These are phyloP conservation scores for Panthera tigris DNA, from an alignment of 2,113 vertebrate species.

Conservation along the genomic window DNA sequence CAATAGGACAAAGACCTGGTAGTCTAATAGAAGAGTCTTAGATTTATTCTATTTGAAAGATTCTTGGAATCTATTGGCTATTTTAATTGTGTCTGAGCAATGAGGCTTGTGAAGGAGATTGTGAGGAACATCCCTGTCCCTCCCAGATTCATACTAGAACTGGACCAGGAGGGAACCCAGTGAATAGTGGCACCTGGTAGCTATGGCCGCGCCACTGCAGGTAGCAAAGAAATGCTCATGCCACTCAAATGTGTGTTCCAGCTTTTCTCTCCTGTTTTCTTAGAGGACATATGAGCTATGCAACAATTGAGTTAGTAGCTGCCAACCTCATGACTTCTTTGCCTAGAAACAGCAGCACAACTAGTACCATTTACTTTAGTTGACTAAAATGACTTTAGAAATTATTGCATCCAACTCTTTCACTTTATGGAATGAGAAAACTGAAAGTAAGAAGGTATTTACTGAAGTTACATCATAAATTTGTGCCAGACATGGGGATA, in stretches of 20 bases:
- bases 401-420: neutral
- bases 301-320: neutral
- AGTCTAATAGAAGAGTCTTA: neutral
- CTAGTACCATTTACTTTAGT: neutral
- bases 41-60: neutral
- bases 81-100: neutral
- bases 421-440: neutral
- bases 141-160: neutral
- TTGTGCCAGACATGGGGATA: neutral
- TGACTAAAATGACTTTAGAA: neutral
- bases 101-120: neutral
- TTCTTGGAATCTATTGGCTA: neutral
- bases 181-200: accelerated
- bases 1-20: neutral
- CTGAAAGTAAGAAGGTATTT: neutral
- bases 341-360: neutral
- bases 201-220: accelerated
- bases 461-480: neutral
- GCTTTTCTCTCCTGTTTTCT: neutral
- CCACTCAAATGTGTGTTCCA: neutral
- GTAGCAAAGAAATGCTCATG: accelerated
- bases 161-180: neutral
- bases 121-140: too few species aligned
- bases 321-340: neutral
- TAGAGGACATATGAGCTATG: neutral